phyloP scores from a whole-genome alignment of 2,113 vertebrate species.

The Alces alces region DNA sequence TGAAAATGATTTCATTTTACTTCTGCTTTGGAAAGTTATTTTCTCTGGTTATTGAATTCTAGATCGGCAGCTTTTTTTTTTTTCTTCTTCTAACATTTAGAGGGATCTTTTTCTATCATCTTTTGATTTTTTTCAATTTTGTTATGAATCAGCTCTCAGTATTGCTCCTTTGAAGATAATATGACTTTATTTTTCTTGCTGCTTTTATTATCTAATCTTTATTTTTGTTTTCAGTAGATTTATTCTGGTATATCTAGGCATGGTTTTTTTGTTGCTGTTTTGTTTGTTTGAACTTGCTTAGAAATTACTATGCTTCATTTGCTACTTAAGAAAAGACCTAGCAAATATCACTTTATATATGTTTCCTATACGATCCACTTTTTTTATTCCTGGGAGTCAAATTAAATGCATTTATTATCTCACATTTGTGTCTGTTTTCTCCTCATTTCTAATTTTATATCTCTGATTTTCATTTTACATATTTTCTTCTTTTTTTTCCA shows the following conservation, averaged over 20 bases:
- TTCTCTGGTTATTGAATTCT: not conserved
- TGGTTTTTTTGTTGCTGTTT: not conserved
- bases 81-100: not conserved
- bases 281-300: not conserved
- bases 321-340: not conserved
- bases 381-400: not conserved
- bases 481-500: not conserved
- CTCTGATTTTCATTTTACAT: not conserved
- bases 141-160: not conserved
- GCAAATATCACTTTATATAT: not conserved
- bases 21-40: not conserved
- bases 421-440: not conserved
- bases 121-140: not conserved
- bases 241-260: not conserved
- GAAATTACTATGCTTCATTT: not conserved
- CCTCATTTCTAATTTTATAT: not conserved
- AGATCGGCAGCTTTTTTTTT: not conserved
- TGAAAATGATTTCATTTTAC: not conserved
- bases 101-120: not conserved
- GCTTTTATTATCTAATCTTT: not conserved
- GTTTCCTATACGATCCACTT: not conserved
- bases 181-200: not conserved
- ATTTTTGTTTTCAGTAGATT: not conserved
- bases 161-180: not conserved
- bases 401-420: not conserved